Base-by-base conservation (phyloP, 2,797 vertebrate genomes). In the Cetoscarus ocellatus region DNA sequence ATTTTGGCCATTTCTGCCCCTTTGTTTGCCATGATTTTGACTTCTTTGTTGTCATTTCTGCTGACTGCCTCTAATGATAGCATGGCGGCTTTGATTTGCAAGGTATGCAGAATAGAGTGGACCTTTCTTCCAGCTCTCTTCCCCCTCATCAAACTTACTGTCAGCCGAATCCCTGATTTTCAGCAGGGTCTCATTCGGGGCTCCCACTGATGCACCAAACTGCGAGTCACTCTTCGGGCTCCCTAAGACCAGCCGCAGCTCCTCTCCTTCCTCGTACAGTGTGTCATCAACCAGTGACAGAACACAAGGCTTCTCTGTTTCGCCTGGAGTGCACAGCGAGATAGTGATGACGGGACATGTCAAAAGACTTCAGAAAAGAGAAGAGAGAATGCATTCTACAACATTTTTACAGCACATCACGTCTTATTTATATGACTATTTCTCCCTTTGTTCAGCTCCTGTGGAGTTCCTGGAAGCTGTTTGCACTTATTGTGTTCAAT, bases 181-280 rank as follows among this genome's bases (percentile, higher is more conserved):
- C 86, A 99, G 89, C 63, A 97, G 77, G 0, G 96, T 96, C 91
- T 99, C 97, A 0, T 96, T 97, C 70, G 93, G 93, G 74, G 93
- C 91, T 0, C 98, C 98, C 51, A 98, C 35, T 3, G 95, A 94
- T 4, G 97, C 97, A 13, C 97, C 98, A n/a, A 96, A 97, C 14
- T 90, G 91, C 0, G 96, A 96, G 67, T 91, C 93, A 61, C 98
- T 97, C 75, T 79, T 95, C 0, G 97, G 95, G 27, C 77, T 94
- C 10, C 97, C 97, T 10, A 98, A 93, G 53, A 98, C 95, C 71
- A 99, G 88, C 38, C 97, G 93, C 14, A 99, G 92, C 38, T 98
- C 97, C 55, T 99, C 96, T 1, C 89, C 93, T 8, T 96, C 96
- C 87, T 99, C 98, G 0, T 96, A 94, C 48, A 97, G 66, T 0